Evolutionary conservation across 64 coral and sea anemone genomes (phyloP).

Genomic region (Dendrophyllia cribrosa): DNA sequence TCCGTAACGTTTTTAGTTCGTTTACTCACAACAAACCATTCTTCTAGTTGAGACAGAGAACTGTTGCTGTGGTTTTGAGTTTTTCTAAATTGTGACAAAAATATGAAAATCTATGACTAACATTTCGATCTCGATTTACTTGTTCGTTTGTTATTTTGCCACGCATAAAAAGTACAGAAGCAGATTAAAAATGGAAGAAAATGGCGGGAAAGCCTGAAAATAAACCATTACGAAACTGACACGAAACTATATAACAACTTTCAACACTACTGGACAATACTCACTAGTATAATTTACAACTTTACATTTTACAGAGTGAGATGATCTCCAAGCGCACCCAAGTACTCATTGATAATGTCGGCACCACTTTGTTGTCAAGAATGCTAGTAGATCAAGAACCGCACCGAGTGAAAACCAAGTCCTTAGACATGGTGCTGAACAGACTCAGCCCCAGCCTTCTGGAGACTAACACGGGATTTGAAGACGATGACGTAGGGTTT

Average conservation of each 20-base stretch:
- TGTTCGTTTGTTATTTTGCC: too few species aligned
- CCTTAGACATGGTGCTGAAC: slow-evolving; percentile 69
- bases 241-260: background rate
- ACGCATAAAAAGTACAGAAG: too few species aligned
- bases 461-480: background rate
- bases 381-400: slow-evolving; percentile 68
- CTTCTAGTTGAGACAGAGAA: too few species aligned
- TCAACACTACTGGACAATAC: background rate
- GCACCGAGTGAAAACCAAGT: slow-evolving; percentile 55
- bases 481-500: background rate
- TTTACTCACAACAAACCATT: too few species aligned
- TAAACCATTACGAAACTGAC: too few species aligned
- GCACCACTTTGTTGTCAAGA: slow-evolving; percentile 56
- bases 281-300: background rate
- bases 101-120: too few species aligned
- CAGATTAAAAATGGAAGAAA: too few species aligned
- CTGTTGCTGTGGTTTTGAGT: too few species aligned
- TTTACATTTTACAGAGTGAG: slow-evolving; percentile 61
- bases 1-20: too few species aligned
- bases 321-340: slow-evolving; percentile 28
- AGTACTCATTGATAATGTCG: slow-evolving; percentile 72
- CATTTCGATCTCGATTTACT: too few species aligned
- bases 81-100: too few species aligned
- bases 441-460: slow-evolving; percentile 34
- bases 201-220: too few species aligned